phyloP scores from a whole-genome alignment of 2,797 vertebrate genomes.

The Lithobates sylvaticus region DNA sequence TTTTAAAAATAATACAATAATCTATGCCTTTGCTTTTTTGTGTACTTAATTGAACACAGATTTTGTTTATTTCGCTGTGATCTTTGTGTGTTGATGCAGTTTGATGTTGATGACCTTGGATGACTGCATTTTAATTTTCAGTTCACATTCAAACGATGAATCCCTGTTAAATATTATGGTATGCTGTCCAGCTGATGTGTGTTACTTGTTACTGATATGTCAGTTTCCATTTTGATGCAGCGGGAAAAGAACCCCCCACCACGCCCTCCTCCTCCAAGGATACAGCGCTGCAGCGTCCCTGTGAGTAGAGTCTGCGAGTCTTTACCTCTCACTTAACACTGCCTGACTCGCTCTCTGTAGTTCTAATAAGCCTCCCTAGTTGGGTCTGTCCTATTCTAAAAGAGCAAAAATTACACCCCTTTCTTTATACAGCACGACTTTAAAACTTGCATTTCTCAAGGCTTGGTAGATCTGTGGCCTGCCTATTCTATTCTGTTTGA shows the following conservation, averaged over 20 bases:
- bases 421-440: conserved; percentile 68
- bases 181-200: neutral
- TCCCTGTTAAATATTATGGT: neutral
- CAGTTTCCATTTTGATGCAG: conserved; percentile 82
- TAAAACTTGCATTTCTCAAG: conserved; percentile 65
- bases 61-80: too few relatives aligned
- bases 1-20: too few relatives aligned
- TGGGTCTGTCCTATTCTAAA: conserved; percentile 66
- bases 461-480: conserved; percentile 26
- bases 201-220: conserved; percentile 67
- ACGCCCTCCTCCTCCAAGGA: conserved; percentile 83
- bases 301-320: conserved; percentile 80
- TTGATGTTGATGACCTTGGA: neutral
- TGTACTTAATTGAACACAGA: too few relatives aligned
- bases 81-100: too few relatives aligned
- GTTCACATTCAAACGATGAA: neutral
- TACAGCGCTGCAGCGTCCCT: conserved; percentile 80
- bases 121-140: neutral
- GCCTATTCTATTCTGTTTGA: conserved; percentile 13
- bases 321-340: conserved; percentile 71
- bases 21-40: too few relatives aligned
- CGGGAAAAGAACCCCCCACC: conserved; percentile 78
- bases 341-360: conserved; percentile 69
- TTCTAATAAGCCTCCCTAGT: conserved; percentile 75
- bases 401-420: conserved; percentile 64